These are phyloP conservation scores for Lacanobia wlatinum DNA, from an alignment of 2,888 invertebrate species.

Conservation along the genomic window DNA sequence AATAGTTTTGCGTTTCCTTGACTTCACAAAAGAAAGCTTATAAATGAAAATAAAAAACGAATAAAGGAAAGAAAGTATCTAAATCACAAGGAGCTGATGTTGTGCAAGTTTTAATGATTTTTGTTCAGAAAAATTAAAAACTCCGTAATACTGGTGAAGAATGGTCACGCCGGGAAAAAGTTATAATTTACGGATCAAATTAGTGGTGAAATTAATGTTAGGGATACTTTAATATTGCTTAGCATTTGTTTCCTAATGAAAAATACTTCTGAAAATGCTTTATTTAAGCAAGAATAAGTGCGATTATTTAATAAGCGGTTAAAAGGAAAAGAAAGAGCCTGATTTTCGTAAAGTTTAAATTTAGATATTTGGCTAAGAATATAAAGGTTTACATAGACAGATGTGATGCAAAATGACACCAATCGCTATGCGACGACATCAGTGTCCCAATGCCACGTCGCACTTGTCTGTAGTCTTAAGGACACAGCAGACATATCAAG, in stretches of 20 bases:
- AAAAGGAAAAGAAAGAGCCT: too few species aligned
- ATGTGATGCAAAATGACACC: too few species aligned
- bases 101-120: conserved; percentile 62
- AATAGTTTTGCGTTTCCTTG: too few species aligned
- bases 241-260: conserved; percentile 25
- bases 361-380: too few species aligned
- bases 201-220: conserved; percentile 44
- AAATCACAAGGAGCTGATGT: conserved; percentile 38
- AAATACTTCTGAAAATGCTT: conserved; percentile 9
- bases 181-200: conserved; percentile 56
- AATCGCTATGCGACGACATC: too few species aligned
- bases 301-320: neutral
- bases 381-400: too few species aligned
- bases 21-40: too few species aligned
- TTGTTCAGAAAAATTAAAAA: conserved; percentile 55
- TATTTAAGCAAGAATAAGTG: neutral
- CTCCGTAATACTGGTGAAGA: conserved; percentile 44
- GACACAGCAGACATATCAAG: too few species aligned
- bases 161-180: conserved; percentile 44
- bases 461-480: too few species aligned
- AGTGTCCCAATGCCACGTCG: too few species aligned
- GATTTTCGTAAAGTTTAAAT: too few species aligned
- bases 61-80: conserved; percentile 16
- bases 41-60: too few species aligned
- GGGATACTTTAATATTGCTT: conserved; percentile 42